Evolutionary conservation across 2,888 invertebrate genomes (phyloP), one percentile per base, ranked within the genome.

Genomic region (Sphaerophoria taeniata): DNA sequence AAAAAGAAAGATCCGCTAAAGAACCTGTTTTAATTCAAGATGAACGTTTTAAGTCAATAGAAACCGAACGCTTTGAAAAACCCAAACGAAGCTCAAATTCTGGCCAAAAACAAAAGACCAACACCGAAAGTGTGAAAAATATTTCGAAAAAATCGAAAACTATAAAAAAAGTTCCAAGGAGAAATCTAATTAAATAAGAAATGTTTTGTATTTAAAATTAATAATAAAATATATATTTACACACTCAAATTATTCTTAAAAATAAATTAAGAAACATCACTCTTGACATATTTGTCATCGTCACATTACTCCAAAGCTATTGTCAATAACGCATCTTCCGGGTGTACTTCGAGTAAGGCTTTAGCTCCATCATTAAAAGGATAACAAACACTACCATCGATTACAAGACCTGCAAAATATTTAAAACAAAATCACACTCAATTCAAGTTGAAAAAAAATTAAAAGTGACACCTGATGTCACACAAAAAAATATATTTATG

Each of bases 381-480:
- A 90, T 97, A 97, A 0, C 97, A 97, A 14, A 98, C 95, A 86
- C 98, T 97, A 34, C 99, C 99, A 91, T 99, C 99, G 31, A 99
- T 95, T 0, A 99, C 99, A 16, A 99, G 93, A 90, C 96, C 96
- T 94, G 85, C 4, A 82, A 88, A 2, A 24, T 34, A 36, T 36
- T 43, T 9, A 24, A 58, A 79, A 45, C 39, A 4, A 47, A 49
- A 60, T 60, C 12, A 65, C 2, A n/a, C 36, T 58, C 56, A 47
- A 51, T 58, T 31, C 34, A 5, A 60, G 16, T 5, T 34, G 1
- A 56, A 34, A n/a, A 39, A 58, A 58, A 9, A 36, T 16, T 39
- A 1, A 33, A 36, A 60, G 5, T 60, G 60, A 43, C 16, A 58
- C 6, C 3, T 7, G 11, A 16, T 60, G 39, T 39, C 60, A 14